Evolutionary conservation across 2,113 vertebrate species (phyloP).

Genomic region (Indicator indicator): DNA sequence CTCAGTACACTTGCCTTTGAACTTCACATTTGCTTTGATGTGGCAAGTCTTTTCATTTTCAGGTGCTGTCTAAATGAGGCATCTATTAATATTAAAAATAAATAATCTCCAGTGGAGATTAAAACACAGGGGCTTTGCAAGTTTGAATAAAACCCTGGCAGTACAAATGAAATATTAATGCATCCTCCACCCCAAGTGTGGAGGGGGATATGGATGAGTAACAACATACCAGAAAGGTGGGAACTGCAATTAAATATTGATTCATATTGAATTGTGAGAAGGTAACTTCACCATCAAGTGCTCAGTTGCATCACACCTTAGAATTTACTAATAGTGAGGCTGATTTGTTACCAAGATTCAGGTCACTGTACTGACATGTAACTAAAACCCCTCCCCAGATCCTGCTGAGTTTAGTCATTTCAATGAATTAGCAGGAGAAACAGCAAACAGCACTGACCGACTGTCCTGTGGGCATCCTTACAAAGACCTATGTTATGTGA

Average conservation of each 20-base stretch:
- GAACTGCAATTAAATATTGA: not conserved
- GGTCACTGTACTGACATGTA: not conserved
- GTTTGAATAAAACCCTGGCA: constrained; percentile 19
- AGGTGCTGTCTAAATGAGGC: not conserved
- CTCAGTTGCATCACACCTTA: not conserved
- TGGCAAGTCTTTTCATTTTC: not conserved
- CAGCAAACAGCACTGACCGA: not conserved
- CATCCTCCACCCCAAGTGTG: not conserved
- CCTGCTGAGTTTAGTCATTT: not conserved
- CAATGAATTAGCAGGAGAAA: not conserved
- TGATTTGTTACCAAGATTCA: not conserved
- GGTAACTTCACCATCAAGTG: not conserved
- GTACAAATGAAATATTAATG: not conserved
- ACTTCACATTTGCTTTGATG: constrained; percentile 8
- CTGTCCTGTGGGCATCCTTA: not conserved
- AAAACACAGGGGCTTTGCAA: not conserved
- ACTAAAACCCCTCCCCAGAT: not conserved
- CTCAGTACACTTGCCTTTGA: not conserved
- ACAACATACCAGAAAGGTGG: not conserved
- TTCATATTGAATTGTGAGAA: not conserved
- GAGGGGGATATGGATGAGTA: not conserved
- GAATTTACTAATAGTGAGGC: not conserved
- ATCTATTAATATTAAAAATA: not conserved
- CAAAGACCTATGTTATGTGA: not conserved
- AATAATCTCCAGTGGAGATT: not conserved